Evolutionary conservation across 1,140 invertebrate genomes (phyloP).

Genomic region (Agraylea sexmaculata): DNA sequence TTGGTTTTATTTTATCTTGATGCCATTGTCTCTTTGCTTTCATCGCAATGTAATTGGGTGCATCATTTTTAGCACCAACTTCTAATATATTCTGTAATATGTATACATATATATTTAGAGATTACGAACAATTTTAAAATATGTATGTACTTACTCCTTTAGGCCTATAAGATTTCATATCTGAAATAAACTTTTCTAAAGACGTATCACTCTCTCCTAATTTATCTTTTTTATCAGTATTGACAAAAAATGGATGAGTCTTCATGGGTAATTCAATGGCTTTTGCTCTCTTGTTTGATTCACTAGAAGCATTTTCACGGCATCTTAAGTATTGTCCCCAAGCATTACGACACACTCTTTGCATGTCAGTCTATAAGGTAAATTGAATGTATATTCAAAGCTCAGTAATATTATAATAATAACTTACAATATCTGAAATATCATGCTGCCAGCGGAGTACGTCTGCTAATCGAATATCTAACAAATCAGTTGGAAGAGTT

Average conservation of each 20-base stretch:
- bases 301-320: constrained; percentile 71
- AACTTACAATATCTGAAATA: constrained; percentile 60
- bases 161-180: constrained; percentile 75
- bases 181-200: constrained; percentile 48
- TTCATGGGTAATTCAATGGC: constrained; percentile 28
- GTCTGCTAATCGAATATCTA: constrained; percentile 76
- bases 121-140: constrained; percentile 7
- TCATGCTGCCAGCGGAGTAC: constrained; percentile 64
- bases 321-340: constrained; percentile 84
- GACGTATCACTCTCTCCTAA: constrained; percentile 22
- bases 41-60: constrained; percentile 57
- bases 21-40: constrained; percentile 56
- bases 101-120: constrained; percentile 6
- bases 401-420: neutral
- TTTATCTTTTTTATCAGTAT: constrained; percentile 26
- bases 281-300: constrained; percentile 77
- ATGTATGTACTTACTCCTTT: constrained; percentile 55
- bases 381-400: neutral
- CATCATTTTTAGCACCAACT: constrained; percentile 70
- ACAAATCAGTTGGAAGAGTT: constrained; percentile 62
- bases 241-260: constrained; percentile 33
- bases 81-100: constrained; percentile 82
- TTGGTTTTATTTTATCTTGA: constrained; percentile 44
- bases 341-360: constrained; percentile 72
- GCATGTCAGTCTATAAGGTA: constrained; percentile 50